Base-by-base conservation (phyloP, 2,113 vertebrate species). In the Gymnarchus niloticus region DNA sequence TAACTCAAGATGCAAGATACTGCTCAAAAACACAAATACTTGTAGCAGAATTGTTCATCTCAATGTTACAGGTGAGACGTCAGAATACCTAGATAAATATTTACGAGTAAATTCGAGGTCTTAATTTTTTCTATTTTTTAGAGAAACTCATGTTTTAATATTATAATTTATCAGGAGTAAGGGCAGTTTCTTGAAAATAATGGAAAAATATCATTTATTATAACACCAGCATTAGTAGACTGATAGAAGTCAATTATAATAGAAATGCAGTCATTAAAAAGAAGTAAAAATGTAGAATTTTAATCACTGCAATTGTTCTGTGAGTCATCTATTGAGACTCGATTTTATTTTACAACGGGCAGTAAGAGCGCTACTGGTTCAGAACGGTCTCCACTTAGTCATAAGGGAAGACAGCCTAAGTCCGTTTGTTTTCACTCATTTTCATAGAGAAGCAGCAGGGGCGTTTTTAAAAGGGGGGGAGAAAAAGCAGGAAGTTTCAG, bases 401-500 rank as follows among this genome's bases (percentile, higher is more conserved):
- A 69, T 69, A 69, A 69, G 14, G 41, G 12, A 41, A 2, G 14
- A 33, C 65, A 14, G 65, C 65, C 65, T 73, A 73, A 73, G 41
- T 73, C 41, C 33, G 25, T 19, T 73, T 73, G 65, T 73, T 73
- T 73, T 41, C 12, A 73, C 65, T 41, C 12, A 0, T 73, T 54
- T 69, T 73, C 19, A 37, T 78, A 19, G 8, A 46, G 76, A 78
- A 46, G 46, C 23, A 78, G 46, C 76, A n/a, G 21, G 21, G 44
- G 44, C 23, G 21, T 0, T 17, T 78, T 7, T 4, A 41, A 73
- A 14, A 48, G 19, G 76, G 46, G 46, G 76, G 21, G 51, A 19
- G 19, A 82, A 82, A 52, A 82, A 82, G 80, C 80, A 82, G 80
- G 80, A 82, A 82, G 80, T 82, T 82, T 54, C 80, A n/a, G 12